Base-by-base conservation (phyloP, 2,797 vertebrate species). In the Syngnathus acus region DNA sequence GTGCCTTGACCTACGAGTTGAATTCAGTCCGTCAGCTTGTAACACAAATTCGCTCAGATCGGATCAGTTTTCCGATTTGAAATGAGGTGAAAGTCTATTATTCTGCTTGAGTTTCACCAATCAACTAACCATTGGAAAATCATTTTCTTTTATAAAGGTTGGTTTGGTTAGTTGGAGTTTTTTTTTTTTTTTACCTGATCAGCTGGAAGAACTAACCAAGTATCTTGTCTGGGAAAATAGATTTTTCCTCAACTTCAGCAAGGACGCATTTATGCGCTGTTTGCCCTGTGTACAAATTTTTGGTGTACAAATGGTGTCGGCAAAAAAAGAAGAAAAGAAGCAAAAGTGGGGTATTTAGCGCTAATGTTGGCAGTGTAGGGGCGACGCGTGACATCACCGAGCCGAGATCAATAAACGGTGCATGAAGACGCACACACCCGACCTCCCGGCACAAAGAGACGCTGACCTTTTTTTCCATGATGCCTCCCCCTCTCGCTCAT, bases 381-480 rank as follows among this genome's bases (percentile, higher is more conserved):
- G n/a, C 51, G 51, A 21, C 51, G n/a, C n/a, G n/a, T 26, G 26
- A 16, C 13, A 26, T 57, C 26, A 14, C 14, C 13, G 48, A 5
- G 54, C 11, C 17, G 17, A 6, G 19, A 42, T 42, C 9, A 42
- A 21, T 42, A 42, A 57, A 57, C 19, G 38, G 1, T 1, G 19
- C 39, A 11, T 39, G 58, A 21, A 39, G 19, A 42, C 19, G 9
- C 42, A 11, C 19, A 5, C 58, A 7, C 6, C 10, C 26, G 23
- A 6, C 23, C 62, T 11, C 37, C 59, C 61, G 21, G n/a, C 61
- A 63, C 67, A 14, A 74, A 75, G 73, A 71, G 66, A 63, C 66
- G 69, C 64, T 78, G 77, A 75, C 81, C 76, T 78, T 74, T 47
- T 68, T 32, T 50, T 59, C 32, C 6, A 55, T 1, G 2, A 32